Conservation (phyloP, 2,797 vertebrate genomes). For the Chloroceryle amazona region DNA sequence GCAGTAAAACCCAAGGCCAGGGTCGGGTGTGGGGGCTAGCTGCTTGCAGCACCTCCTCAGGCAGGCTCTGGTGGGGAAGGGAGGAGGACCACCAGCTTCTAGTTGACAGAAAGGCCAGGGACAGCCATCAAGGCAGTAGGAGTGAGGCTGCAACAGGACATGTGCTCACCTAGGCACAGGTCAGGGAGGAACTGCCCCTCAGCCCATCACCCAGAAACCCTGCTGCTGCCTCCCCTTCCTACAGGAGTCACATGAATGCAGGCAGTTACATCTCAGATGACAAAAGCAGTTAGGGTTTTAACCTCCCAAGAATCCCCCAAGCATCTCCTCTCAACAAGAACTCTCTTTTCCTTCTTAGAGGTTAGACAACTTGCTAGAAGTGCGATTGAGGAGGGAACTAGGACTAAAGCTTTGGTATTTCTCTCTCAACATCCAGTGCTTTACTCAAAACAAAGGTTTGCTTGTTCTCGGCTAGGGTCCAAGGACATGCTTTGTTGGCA, state of each 20-base stretch:
- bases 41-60: not conserved
- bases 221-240: not conserved
- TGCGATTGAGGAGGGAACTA: not conserved
- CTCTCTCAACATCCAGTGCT: not conserved
- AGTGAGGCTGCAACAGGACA: not conserved
- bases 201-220: not conserved
- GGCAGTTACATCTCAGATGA: not conserved
- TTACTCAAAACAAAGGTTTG: conserved; percentile 20
- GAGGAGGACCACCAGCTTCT: not conserved
- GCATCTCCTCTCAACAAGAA: not conserved
- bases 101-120: not conserved
- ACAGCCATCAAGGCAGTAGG: not conserved
- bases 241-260: not conserved
- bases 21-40: not conserved
- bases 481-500: conserved; percentile 46
- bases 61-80: not conserved
- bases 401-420: not conserved
- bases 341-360: not conserved
- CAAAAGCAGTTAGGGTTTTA: not conserved
- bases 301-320: not conserved
- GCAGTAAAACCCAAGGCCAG: not conserved
- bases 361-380: not conserved
- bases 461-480: conserved; percentile 36
- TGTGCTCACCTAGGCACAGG: not conserved
- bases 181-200: not conserved